Conservation (phyloP, 2,888 invertebrate genomes). For the Mimas tiliae region DNA sequence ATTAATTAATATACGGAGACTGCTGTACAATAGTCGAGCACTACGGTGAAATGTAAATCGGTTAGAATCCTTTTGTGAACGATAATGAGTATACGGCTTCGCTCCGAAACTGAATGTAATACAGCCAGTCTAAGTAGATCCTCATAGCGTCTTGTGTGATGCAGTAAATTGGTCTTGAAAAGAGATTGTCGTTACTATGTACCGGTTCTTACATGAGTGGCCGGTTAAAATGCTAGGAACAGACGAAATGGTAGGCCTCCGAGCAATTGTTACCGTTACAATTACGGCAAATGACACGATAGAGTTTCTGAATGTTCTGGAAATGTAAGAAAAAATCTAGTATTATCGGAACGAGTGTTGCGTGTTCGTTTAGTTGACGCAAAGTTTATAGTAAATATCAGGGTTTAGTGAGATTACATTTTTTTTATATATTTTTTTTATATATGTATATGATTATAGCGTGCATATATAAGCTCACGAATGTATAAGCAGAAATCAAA, state of each 20-base stretch:
- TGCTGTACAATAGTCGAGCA: conserved; percentile 22
- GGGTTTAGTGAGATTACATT: too few species aligned
- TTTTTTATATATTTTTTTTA: too few species aligned
- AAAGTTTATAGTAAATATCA: neutral
- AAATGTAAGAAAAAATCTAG: neutral
- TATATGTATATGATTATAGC: too few species aligned
- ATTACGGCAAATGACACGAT: conserved; percentile 62
- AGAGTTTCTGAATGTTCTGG: conserved; percentile 45
- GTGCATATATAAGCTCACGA: too few species aligned
- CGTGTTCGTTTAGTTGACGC: neutral
- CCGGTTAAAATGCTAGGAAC: conserved; percentile 45
- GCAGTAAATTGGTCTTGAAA: conserved; percentile 40
- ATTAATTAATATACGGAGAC: conserved; percentile 33
- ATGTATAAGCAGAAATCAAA: too few species aligned
- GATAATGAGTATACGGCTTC: conserved; percentile 63
- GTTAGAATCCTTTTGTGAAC: conserved; percentile 68
- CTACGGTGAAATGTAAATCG: conserved; percentile 63
- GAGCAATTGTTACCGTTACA: conserved; percentile 61
- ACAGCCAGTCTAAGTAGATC: conserved; percentile 38
- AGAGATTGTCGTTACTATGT: conserved; percentile 43
- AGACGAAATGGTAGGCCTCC: conserved; percentile 55
- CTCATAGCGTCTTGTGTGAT: conserved; percentile 33
- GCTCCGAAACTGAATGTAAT: conserved; percentile 54
- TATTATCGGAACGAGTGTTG: neutral
- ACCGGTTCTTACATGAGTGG: conserved; percentile 53